Evolutionary conservation across 2,888 invertebrate genomes (phyloP), one percentile per base, ranked within the genome.

Genomic region (Cactoblastis cactorum): DNA sequence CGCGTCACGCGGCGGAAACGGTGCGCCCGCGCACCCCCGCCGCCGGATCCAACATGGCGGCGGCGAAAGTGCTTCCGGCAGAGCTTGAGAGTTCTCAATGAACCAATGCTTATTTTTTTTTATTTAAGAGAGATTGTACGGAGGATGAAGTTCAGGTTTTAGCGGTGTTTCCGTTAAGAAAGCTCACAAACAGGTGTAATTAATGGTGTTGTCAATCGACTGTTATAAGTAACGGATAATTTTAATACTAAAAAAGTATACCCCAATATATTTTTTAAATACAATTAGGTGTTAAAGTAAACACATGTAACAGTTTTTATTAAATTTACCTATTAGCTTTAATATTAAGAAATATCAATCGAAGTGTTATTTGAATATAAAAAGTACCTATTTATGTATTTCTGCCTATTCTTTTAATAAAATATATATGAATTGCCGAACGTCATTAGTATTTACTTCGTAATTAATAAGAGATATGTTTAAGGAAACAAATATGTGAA

Each of bases 1-100:
- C 84, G 70, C 80, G 78, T 85, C 84, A 87, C 84, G 83, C 84
- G 81, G 74, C 85, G 87, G 87, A 88, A 86, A 81, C 68, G 69
- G 81, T 82, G 86, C 80, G 87, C 83, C 70, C 69, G 87, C 84
- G 82, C 77, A 67, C 63, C 65, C n/a, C 74, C 78, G 78, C 68
- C 74, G 81, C 86, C 87, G 88, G 88, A 87, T 87, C 84, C 87
- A 87, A 83, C 67, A 88, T 88, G 87, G 88, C 89, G 71, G 73
- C 77, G 83, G 87, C 86, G 85, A 88, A 88, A 88, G 89, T 87
- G 83, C 83, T 88, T 89, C 89, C 89, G 89, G 75, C 69, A 67
- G 65, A 73, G 73, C 77, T 82, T 77, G 74, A 77, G 72, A 78
- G 75, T 76, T 81, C 78, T 85, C 80, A 83, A 84, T 86, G 83